A percentile compares a stretch with the other conserved stretches of the same genome.
phyloP scores from a whole-genome alignment of 2,797 vertebrate species.

The Rhabdophis nuchalis region DNA sequence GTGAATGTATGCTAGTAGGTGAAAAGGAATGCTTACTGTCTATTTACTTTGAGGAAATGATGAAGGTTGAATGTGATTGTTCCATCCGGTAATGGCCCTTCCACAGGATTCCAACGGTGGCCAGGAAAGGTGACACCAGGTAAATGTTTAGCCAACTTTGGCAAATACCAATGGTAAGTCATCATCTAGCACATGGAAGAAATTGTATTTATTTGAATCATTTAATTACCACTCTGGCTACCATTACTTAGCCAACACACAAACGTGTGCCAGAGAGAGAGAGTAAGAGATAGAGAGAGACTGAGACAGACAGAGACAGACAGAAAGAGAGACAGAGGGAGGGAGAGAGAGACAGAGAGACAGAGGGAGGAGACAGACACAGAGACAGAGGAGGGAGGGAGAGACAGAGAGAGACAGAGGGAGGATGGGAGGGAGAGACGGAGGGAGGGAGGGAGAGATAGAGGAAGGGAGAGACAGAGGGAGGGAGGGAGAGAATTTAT shows the following conservation, averaged over 20 bases:
- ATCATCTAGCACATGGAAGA: constrained; percentile 82
- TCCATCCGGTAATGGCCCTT: constrained; percentile 67
- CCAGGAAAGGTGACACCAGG: constrained; percentile 86
- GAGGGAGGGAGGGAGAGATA: no score
- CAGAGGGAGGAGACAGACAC: no score
- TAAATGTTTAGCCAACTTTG: constrained; percentile 84
- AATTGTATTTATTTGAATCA: background rate
- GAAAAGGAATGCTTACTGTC: constrained; percentile 79
- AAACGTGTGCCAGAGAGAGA: no score
- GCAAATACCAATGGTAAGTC: constrained; percentile 95
- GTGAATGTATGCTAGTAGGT: constrained; percentile 46
- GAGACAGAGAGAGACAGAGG: no score
- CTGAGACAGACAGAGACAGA: no score
- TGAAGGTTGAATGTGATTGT: constrained; percentile 88
- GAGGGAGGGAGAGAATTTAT: background rate
- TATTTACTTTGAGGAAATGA: constrained; percentile 87
- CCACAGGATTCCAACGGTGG: constrained; percentile 81
- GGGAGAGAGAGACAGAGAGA: no score
- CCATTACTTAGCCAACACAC: background rate
- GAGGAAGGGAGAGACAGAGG: no score
- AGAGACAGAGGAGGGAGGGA: no score
- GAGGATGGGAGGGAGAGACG: no score
- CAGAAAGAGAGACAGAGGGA: no score
- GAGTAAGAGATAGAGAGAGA: no score
- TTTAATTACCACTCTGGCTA: background rate